Conservation (phyloP, 1,140 invertebrate genomes). For the Drosophila azteca region DNA sequence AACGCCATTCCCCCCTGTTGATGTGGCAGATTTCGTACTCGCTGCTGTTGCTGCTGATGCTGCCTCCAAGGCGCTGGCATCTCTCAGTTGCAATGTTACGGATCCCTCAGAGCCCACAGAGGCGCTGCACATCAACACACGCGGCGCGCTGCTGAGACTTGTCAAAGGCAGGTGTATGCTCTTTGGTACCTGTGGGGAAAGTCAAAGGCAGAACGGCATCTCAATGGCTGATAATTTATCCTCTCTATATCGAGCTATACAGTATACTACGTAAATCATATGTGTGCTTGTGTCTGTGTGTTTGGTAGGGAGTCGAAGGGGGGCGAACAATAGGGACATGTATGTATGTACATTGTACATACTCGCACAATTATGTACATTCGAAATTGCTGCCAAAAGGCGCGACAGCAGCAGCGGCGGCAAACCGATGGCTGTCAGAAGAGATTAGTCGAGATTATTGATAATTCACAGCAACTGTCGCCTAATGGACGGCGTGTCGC, state of each 20-base stretch:
- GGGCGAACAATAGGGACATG: background rate
- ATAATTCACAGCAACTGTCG: slow-evolving; percentile 71
- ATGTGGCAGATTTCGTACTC: slow-evolving; percentile 49
- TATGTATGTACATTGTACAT: background rate
- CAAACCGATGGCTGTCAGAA: slow-evolving; percentile 49
- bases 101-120: slow-evolving; percentile 85
- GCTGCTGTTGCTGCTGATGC: slow-evolving; percentile 15
- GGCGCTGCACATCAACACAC: slow-evolving; percentile 87
- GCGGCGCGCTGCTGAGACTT: slow-evolving; percentile 85
- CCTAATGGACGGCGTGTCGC: slow-evolving; percentile 63
- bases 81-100: slow-evolving; percentile 85
- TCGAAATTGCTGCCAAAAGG: slow-evolving; percentile 57
- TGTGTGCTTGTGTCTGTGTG: slow-evolving; percentile 15
- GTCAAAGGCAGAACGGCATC: slow-evolving; percentile 37
- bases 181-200: slow-evolving; percentile 70
- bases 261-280: background rate
- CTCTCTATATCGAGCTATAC: background rate
- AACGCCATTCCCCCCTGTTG: slow-evolving; percentile 49
- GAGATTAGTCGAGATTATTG: slow-evolving; percentile 73
- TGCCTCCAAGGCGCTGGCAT: slow-evolving; percentile 84
- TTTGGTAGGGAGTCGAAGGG: background rate
- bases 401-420: slow-evolving; percentile 12
- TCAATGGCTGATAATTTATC: slow-evolving; percentile 55
- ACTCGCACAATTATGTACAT: background rate
- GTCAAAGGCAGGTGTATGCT: slow-evolving; percentile 85